These are phyloP conservation scores for Sylvietta virens DNA, from an alignment of 2,113 vertebrate species.

Conservation along the genomic window DNA sequence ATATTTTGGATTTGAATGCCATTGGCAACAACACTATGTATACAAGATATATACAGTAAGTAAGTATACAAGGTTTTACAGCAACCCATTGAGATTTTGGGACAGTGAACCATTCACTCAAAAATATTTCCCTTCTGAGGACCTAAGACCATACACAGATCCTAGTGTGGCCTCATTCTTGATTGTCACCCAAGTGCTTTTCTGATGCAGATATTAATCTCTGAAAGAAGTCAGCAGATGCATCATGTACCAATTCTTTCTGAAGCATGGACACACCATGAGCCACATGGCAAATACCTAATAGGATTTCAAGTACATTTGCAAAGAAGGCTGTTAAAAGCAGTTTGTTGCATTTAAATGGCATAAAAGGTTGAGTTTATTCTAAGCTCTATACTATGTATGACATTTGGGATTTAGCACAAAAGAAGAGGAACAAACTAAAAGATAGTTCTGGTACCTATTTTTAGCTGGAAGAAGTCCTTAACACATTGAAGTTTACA, in stretches of 20 bases:
- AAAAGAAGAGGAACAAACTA: background rate
- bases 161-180: background rate
- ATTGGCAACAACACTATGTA: background rate
- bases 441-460: background rate
- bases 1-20: background rate
- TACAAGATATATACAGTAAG: no score
- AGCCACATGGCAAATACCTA: background rate
- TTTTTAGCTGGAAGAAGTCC: background rate
- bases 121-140: background rate
- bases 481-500: background rate
- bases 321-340: background rate
- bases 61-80: background rate
- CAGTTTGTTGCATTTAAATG: constrained; percentile 9
- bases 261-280: background rate
- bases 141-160: background rate
- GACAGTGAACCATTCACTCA: background rate
- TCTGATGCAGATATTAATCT: background rate
- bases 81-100: background rate
- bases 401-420: constrained; percentile 3
- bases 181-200: background rate
- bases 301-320: background rate
- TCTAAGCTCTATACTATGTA: background rate
- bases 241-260: background rate
- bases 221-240: background rate
- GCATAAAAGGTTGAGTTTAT: constrained; percentile 19